Conservation (phyloP, 2,797 vertebrate species). For the Toxotes lorentzi region DNA sequence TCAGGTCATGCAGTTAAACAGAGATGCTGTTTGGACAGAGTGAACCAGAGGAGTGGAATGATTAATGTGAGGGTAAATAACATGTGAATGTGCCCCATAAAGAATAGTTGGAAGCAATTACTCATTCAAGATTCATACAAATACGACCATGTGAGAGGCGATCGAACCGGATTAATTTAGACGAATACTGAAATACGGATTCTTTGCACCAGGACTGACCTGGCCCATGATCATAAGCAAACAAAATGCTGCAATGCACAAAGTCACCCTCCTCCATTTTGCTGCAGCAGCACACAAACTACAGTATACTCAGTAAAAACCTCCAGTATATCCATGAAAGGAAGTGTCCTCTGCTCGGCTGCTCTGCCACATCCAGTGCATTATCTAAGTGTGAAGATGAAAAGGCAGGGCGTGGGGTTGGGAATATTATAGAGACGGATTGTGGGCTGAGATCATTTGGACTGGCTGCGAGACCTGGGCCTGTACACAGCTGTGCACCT, state of each 20-base stretch:
- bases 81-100: slow-evolving; percentile 45
- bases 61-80: slow-evolving; percentile 65
- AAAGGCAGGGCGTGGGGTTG: slow-evolving; percentile 68
- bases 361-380: slow-evolving; percentile 72
- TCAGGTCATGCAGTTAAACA: slow-evolving; percentile 71
- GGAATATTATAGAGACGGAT: slow-evolving; percentile 78
- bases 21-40: slow-evolving; percentile 57
- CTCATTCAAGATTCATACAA: slow-evolving; percentile 36
- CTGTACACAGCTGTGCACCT: slow-evolving; percentile 73
- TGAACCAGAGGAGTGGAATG: slow-evolving; percentile 53
- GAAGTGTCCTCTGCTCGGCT: slow-evolving; percentile 65
- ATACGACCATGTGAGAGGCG: slow-evolving; percentile 36
- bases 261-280: slow-evolving; percentile 27
- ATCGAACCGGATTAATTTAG: slow-evolving; percentile 15
- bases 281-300: slow-evolving; percentile 36
- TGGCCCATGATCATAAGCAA: slow-evolving; percentile 31
- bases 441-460: slow-evolving; percentile 76
- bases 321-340: slow-evolving; percentile 68
- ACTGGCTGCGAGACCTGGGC: slow-evolving; percentile 65
- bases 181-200: slow-evolving; percentile 28
- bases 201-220: slow-evolving; percentile 30
- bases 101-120: slow-evolving; percentile 47
- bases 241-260: slow-evolving; percentile 29
- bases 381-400: slow-evolving; percentile 75
- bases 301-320: slow-evolving; percentile 25